These are phyloP conservation scores for Gymnogyps californianus DNA, from an alignment of 2,113 vertebrate genomes.

Conservation along the genomic window DNA sequence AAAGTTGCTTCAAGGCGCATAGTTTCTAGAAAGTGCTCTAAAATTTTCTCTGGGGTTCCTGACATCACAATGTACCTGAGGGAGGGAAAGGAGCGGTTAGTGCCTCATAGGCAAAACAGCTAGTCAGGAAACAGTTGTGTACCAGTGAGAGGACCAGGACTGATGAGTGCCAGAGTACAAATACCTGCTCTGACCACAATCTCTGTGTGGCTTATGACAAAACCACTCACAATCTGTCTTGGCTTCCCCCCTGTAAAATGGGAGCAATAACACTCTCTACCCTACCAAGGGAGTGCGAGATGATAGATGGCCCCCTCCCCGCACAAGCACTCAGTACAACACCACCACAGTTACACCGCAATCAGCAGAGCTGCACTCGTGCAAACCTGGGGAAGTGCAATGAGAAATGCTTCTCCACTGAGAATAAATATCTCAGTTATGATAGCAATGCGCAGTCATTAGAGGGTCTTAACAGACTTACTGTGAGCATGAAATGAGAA, in stretches of 20 bases:
- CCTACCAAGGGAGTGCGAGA: background rate
- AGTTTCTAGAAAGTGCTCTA: constrained; percentile 97
- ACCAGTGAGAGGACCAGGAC: background rate
- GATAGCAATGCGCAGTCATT: background rate
- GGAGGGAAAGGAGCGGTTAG: constrained; percentile 50
- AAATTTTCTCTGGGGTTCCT: constrained; percentile 97
- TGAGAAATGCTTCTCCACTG: background rate
- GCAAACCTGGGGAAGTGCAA: background rate
- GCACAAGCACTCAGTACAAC: background rate
- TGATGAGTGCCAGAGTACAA: background rate
- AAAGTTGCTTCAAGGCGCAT: constrained; percentile 89
- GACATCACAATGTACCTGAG: constrained; percentile 96
- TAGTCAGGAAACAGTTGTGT: background rate
- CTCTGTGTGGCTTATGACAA: background rate
- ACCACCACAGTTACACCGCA: background rate
- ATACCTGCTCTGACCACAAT: background rate
- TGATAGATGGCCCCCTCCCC: background rate
- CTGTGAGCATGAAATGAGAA: background rate
- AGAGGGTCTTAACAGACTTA: background rate
- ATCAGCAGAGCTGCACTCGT: background rate
- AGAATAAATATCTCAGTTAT: background rate
- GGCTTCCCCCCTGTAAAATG: background rate
- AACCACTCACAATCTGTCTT: background rate
- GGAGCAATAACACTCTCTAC: background rate
- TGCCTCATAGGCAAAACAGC: background rate